Conservation (phyloP, 2,888 invertebrate genomes). For the Drosophila bunnanda region DNA sequence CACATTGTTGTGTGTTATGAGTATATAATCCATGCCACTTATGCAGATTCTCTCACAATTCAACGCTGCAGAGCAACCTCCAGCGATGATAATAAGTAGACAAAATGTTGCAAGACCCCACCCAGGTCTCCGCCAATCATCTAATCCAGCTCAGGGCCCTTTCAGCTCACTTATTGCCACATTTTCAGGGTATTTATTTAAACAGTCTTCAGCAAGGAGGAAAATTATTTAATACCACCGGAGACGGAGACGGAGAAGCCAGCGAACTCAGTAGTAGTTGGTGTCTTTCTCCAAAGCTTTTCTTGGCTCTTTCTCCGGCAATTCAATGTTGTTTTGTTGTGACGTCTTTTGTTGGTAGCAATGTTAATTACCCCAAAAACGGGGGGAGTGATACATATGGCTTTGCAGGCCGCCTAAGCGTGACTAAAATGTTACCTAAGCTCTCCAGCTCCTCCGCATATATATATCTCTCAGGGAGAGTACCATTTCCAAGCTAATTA, state of each 20-base stretch:
- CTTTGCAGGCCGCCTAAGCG: constrained; percentile 73
- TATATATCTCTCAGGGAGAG: constrained; percentile 13
- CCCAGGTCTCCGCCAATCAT: constrained; percentile 53
- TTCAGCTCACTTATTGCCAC: constrained; percentile 45
- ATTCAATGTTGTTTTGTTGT: constrained; percentile 18
- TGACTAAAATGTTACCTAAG: constrained; percentile 79
- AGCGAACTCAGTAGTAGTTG: constrained; percentile 12
- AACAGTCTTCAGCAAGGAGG: constrained; percentile 27
- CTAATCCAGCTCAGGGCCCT: constrained; percentile 63
- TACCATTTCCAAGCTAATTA: constrained; percentile 68
- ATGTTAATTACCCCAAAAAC: constrained; percentile 67
- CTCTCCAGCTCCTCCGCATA: constrained; percentile 24
- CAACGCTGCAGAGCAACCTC: constrained; percentile 37
- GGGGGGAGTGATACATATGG: constrained; percentile 63
- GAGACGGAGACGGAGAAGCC: constrained; percentile 31
- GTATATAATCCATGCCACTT: constrained; percentile 52
- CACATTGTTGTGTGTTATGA: constrained; percentile 52
- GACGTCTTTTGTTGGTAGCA: constrained; percentile 40
- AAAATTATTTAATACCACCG: constrained; percentile 58
- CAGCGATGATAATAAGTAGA: constrained; percentile 39
- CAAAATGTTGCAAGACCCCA: constrained; percentile 52
- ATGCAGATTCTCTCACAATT: constrained; percentile 72
- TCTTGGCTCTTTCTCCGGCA: constrained; percentile 24
- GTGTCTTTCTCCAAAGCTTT: constrained; percentile 25
- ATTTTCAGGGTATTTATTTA: constrained; percentile 43